A percentile compares a stretch with the other conserved stretches of the same genome.
Evolutionary conservation across 2,888 invertebrate genomes (phyloP).

Genomic region (Brenthis ino): DNA sequence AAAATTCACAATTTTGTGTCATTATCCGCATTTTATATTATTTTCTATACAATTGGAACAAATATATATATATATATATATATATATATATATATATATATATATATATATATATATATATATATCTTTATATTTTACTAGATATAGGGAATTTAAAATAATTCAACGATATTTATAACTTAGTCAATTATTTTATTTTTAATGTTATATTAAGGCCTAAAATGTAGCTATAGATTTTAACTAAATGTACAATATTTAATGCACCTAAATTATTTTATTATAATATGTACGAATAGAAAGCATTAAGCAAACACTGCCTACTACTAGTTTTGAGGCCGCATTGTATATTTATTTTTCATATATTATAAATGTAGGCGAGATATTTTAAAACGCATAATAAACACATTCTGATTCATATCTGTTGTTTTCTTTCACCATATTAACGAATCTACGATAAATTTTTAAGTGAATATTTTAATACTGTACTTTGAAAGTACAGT

Average conservation of each 20-base stretch:
- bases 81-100: no score
- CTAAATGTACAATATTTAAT: constrained; percentile 31
- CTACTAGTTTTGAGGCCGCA: constrained; percentile 44
- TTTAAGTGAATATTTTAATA: no score
- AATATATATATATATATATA: constrained; percentile 16
- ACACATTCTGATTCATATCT: constrained; percentile 47
- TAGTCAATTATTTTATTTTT: constrained; percentile 16
- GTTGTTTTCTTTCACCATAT: constrained; percentile 30
- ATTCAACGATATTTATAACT: constrained; percentile 5
- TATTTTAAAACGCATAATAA: constrained; percentile 63
- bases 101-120: no score
- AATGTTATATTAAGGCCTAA: constrained; percentile 13
- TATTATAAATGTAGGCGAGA: constrained; percentile 43
- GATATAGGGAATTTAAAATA: not conserved
- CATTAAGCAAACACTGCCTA: constrained; percentile 43
- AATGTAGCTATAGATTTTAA: constrained; percentile 13
- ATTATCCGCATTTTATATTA: not conserved
- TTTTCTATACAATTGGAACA: constrained; percentile 3
- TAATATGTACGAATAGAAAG: constrained; percentile 3
- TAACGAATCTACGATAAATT: not conserved
- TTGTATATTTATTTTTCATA: constrained; percentile 46
- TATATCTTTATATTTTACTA: constrained; percentile 3
- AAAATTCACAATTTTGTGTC: no score
- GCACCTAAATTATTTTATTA: constrained; percentile 36
- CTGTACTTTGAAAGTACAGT: no score